Base-by-base conservation (phyloP, 2,888 invertebrate species). In the Kryphioiulus occultus region DNA sequence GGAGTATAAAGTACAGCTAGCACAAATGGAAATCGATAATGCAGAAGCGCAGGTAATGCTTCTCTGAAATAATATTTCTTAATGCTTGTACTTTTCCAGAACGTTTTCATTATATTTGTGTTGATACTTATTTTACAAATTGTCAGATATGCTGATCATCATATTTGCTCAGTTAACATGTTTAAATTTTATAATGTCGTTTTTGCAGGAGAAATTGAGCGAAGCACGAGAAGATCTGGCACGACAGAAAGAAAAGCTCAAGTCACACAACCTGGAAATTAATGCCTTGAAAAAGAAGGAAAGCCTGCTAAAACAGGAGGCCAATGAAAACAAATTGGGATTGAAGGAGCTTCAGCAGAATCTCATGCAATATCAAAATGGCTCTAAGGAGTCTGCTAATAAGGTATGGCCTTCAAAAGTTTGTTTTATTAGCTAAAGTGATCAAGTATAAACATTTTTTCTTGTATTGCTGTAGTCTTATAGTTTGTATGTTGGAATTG, bases 231-330 rank as follows among this genome's bases (percentile, higher is more conserved):
- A 88, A 12, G 85, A 87, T 83, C 85, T 90, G 3, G 88, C 90
- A 59, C 88, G 88, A 86, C 90, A 90, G 42, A 90, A 90, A 88
- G 88, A 86, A 9, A 35, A 88, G 30, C 82, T 90, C 44, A 90
- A 89, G 84, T 88, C 87, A 15, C 89, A 90, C 83, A 89, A 89
- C 44, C 86, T 88, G 53, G 90, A 91, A 88, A 94, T 96, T 22
- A 68, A 86, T 32, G 89, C 89, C 83, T 87, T 90, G n/a, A 88
- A 88, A 22, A 90, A 89, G 87, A 88, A 90, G 12, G 92, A 94
- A 0, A 92, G 90, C 0, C 92, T 92, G 17, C 91, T 94, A 84
- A 92, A 93, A 85, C 92, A 93, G 86, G 92, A 93, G 30, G 94
- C 92, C 42, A 89, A 89, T 26, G 91, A 90, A 85, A 89, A 89